Base-by-base conservation (phyloP, 2,797 vertebrate genomes). In the Anableps anableps region DNA sequence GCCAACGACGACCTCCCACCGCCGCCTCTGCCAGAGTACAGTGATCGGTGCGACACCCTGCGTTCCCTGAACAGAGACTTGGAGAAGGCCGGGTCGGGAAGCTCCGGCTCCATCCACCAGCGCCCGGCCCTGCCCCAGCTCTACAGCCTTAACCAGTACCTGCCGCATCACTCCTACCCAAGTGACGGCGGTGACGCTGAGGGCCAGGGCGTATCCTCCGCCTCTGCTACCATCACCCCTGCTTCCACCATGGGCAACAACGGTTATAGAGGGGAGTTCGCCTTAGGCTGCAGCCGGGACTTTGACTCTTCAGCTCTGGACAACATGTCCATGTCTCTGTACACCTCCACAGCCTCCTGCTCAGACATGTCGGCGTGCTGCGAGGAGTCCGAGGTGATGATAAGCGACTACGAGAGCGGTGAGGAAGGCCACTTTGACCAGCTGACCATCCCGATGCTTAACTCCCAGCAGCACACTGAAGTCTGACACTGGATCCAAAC, bases 361-460 rank as follows among this genome's bases (percentile, higher is more conserved):
- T 99, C 98, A 0, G 99, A 99, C 81, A 97, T 99, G 96, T 99
- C 98, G 0, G 98, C 98, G 6, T 98, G 97, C 96, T 98, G 97
- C 85, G 96, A 96, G 94, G 99, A 99, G 95, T 98, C 98, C 1
- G 98, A 99, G 96, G 97, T 94, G 83, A 97, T 98, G 96, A 96
- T 99, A 93, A 99, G 98, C 94, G 98, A 99, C 96, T 99, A 98
- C 74, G 98, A 99, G 89, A 99, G 99, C 26, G 97, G 98, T 0
- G 98, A 99, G 0, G 98, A 99, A 0, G 94, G 95, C 78, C 97
- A 96, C 87, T 97, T 98, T 21, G 97, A 97, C 80, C 91, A 87
- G 82, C 93, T 96, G 90, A 91, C 96, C 79, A 95, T 98, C 89
- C 97, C 97, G 38, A 93, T 96, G 0, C 97, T 98, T 68, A 97